Evolutionary conservation across 2,113 vertebrate genomes (phyloP).

Genomic region (Callipepla squamata): DNA sequence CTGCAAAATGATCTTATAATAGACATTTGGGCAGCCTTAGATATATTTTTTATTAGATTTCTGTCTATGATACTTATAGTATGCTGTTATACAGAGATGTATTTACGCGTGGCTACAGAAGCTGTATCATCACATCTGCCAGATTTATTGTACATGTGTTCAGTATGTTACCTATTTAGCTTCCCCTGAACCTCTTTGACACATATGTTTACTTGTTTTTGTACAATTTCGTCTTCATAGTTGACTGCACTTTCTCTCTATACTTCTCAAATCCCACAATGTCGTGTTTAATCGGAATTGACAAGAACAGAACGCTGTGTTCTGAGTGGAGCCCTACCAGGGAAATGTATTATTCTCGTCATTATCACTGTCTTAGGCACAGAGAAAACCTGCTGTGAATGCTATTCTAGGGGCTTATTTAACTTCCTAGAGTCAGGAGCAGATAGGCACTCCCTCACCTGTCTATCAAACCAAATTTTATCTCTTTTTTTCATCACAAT

Average conservation of each 20-base stretch:
- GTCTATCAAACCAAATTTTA: background rate
- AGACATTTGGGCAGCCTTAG: background rate
- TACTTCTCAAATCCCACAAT: conserved; percentile 45
- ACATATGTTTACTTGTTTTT: background rate
- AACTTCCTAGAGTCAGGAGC: conserved; percentile 9
- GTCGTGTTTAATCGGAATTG: conserved; percentile 60
- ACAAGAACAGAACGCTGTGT: conserved; percentile 69
- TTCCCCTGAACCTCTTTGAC: background rate
- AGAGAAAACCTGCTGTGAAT: background rate
- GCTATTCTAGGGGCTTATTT: conserved; percentile 25
- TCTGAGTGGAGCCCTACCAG: conserved; percentile 62
- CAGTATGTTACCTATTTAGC: background rate
- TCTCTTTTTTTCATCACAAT: background rate
- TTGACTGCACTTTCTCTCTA: background rate
- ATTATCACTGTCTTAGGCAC: conserved; percentile 45
- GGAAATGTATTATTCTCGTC: conserved; percentile 51
- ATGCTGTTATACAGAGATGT: background rate
- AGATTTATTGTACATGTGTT: background rate
- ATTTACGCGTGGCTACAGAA: background rate
- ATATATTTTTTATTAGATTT: background rate
- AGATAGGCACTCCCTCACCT: background rate
- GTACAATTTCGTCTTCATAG: background rate
- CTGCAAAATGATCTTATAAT: background rate
- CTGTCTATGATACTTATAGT: background rate
- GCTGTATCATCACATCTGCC: background rate